Evolutionary conservation across 2,797 vertebrate species (phyloP).

Genomic region (Champsocephalus gunnari): DNA sequence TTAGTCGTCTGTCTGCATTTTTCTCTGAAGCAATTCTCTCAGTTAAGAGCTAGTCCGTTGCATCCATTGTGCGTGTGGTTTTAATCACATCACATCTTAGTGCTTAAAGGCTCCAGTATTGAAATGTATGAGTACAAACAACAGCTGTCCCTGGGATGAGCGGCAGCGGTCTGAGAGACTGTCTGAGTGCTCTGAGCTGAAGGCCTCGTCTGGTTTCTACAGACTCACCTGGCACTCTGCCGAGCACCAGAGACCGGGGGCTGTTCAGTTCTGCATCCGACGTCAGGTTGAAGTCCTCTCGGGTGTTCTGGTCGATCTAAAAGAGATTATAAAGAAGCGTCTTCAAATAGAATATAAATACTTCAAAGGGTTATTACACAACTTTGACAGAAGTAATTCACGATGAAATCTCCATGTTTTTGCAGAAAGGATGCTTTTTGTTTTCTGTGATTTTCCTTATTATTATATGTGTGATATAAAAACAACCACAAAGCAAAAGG

Average conservation of each 20-base stretch:
- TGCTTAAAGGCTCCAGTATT: background rate
- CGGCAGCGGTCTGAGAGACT: conserved; percentile 24
- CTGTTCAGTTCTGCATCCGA: conserved; percentile 90
- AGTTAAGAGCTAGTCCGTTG: no score
- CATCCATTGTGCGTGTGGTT: no score
- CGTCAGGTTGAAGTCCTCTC: conserved; percentile 88
- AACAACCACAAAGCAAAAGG: conserved; percentile 5
- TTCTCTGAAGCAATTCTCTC: no score
- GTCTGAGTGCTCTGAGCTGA: conserved; percentile 31
- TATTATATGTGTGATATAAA: background rate
- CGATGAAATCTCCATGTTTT: no score
- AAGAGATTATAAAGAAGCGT: background rate
- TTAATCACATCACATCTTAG: no score
- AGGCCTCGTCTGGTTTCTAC: conserved; percentile 14
- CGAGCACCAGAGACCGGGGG: conserved; percentile 88
- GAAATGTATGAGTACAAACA: conserved; percentile 4
- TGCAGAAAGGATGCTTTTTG: background rate
- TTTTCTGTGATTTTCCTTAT: background rate
- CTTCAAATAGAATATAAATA: background rate
- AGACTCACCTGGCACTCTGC: conserved; percentile 89
- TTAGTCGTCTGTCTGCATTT: no score
- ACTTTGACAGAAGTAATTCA: background rate
- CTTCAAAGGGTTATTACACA: background rate
- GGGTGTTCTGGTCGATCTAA: conserved; percentile 88
- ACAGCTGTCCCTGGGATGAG: background rate